Conservation (phyloP, 2,797 vertebrate species). For the Siniperca obscura region DNA sequence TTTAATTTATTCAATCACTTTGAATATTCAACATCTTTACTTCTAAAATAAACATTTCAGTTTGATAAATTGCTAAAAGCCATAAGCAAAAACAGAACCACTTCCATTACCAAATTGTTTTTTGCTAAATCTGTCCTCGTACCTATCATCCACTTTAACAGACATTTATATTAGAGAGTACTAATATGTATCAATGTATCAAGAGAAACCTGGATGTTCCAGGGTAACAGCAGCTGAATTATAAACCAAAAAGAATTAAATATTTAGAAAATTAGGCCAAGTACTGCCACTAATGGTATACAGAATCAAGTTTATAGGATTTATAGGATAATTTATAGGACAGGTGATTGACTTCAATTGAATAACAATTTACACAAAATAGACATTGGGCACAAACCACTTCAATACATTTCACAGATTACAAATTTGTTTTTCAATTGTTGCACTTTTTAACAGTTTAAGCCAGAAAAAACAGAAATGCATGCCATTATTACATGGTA, state of each 20-base stretch:
- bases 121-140: not conserved
- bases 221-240: slow-evolving; percentile 19
- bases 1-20: not conserved
- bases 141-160: not conserved
- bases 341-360: too few relatives aligned
- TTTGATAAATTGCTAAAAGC: not conserved
- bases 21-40: slow-evolving; percentile 1
- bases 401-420: too few relatives aligned
- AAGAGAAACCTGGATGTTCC: slow-evolving; percentile 22
- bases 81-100: not conserved
- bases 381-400: too few relatives aligned
- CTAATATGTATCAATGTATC: slow-evolving; percentile 3
- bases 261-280: slow-evolving; percentile 7
- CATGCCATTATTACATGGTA: too few relatives aligned
- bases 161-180: not conserved
- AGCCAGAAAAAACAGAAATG: too few relatives aligned
- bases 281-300: slow-evolving; percentile 7
- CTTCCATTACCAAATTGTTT: not conserved
- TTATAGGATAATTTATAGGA: not conserved
- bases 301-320: slow-evolving; percentile 22
- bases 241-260: slow-evolving; percentile 21
- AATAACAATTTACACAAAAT: too few relatives aligned
- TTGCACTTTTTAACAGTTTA: too few relatives aligned
- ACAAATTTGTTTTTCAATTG: too few relatives aligned
- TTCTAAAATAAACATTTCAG: not conserved